These are phyloP conservation scores for Thereva nobilitata DNA, from an alignment of 2,888 invertebrate species.

Conservation along the genomic window DNA sequence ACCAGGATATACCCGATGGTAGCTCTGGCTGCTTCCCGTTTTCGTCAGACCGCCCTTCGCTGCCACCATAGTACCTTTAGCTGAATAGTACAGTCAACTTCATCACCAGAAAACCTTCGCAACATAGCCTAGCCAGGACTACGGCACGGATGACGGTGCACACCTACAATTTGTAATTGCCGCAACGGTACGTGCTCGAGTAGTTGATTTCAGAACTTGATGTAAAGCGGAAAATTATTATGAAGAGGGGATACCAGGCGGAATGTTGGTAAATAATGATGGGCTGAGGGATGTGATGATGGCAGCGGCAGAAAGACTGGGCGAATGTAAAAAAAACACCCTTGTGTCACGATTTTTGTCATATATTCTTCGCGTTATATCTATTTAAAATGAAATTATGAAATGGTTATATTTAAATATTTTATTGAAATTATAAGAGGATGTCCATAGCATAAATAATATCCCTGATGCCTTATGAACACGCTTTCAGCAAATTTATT, in stretches of 20 bases:
- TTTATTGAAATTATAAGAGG: too few species aligned
- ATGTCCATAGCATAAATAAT: too few species aligned
- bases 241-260: conserved; percentile 34
- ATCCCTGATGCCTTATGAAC: too few species aligned
- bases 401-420: too few species aligned
- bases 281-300: conserved; percentile 11
- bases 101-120: conserved; percentile 8
- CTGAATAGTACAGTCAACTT: conserved; percentile 7
- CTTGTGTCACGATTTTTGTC: conserved; percentile 41
- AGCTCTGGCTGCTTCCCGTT: conserved; percentile 13
- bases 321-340: conserved; percentile 35
- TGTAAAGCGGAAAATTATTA: conserved; percentile 43
- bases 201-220: conserved; percentile 44
- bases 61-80: not conserved
- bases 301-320: conserved; percentile 27
- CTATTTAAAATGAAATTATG: too few species aligned
- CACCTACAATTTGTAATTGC: conserved; percentile 48
- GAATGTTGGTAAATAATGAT: conserved; percentile 29
- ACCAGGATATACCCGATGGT: conserved; percentile 16
- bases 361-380: conserved; percentile 31
- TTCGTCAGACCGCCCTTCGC: conserved; percentile 27
- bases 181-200: conserved; percentile 48
- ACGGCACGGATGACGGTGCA: conserved; percentile 23
- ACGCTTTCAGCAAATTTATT: too few species aligned
- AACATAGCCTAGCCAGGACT: not conserved